Percentiles rank a stretch among this genome's conserved stretches.
These are phyloP conservation scores for Biston betularia DNA, from an alignment of 2,888 invertebrate species.

Conservation along the genomic window DNA sequence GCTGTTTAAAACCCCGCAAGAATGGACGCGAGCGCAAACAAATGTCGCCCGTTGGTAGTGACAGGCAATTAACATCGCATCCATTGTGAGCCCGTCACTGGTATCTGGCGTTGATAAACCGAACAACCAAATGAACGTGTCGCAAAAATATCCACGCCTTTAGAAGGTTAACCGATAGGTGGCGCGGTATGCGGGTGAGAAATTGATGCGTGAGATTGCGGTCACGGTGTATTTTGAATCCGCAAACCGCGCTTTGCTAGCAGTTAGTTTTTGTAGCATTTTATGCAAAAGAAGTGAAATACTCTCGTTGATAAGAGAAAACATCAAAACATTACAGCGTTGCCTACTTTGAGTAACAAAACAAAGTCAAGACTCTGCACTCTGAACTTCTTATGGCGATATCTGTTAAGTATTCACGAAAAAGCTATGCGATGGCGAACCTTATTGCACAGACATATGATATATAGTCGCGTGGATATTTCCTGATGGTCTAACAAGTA, in stretches of 20 bases:
- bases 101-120: conserved; percentile 47
- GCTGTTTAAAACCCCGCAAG: conserved; percentile 29
- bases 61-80: conserved; percentile 62
- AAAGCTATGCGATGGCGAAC: no score
- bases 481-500: no score
- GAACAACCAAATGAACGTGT: conserved; percentile 42
- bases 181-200: conserved; percentile 29
- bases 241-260: background rate
- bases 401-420: no score
- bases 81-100: conserved; percentile 52
- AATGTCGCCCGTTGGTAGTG: conserved; percentile 50
- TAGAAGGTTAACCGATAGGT: conserved; percentile 26
- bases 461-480: no score
- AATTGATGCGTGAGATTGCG: conserved; percentile 27
- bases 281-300: background rate
- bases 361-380: no score
- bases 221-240: background rate
- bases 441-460: no score
- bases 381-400: no score
- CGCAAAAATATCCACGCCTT: conserved; percentile 31
- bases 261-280: background rate
- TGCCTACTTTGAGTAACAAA: no score
- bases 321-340: no score
- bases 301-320: no score
- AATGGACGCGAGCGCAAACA: conserved; percentile 33